A percentile compares a stretch with the other conserved stretches of the same genome.
Evolutionary conservation across 2,888 invertebrate species (phyloP).

Genomic region (Lasioglossum leucozonium): DNA sequence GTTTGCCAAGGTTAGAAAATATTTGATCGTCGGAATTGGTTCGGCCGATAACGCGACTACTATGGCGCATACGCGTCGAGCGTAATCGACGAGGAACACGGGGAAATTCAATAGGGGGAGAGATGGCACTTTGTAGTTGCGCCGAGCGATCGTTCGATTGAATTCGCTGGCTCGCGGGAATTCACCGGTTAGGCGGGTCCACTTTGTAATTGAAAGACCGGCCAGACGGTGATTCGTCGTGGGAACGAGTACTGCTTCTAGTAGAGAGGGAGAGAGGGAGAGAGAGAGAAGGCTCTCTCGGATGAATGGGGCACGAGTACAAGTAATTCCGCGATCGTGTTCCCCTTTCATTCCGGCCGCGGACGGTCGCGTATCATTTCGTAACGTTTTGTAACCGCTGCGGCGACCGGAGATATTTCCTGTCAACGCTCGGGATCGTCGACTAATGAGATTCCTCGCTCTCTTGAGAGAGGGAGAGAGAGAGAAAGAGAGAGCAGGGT

Average conservation of each 20-base stretch:
- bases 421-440: not conserved
- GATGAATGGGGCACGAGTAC: conserved; percentile 9
- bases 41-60: not conserved
- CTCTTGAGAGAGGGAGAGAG: not conserved
- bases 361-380: not conserved
- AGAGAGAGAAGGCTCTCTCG: not conserved
- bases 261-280: not conserved
- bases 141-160: conserved; percentile 19
- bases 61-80: not conserved
- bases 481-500: not conserved
- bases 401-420: conserved; percentile 17
- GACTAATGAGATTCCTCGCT: conserved; percentile 41
- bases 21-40: conserved; percentile 31
- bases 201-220: conserved; percentile 28
- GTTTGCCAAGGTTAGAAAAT: conserved; percentile 10
- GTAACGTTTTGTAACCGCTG: conserved; percentile 14
- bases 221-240: conserved; percentile 3
- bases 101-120: conserved; percentile 6
- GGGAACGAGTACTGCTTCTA: not conserved
- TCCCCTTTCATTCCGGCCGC: not conserved
- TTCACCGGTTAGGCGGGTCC: not conserved
- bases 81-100: conserved; percentile 7
- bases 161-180: conserved; percentile 20
- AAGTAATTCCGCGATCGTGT: conserved; percentile 23
- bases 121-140: conserved; percentile 22